Evolutionary conservation across 2,797 vertebrate genomes (phyloP).

Genomic region (Sebastolobus altivelis): DNA sequence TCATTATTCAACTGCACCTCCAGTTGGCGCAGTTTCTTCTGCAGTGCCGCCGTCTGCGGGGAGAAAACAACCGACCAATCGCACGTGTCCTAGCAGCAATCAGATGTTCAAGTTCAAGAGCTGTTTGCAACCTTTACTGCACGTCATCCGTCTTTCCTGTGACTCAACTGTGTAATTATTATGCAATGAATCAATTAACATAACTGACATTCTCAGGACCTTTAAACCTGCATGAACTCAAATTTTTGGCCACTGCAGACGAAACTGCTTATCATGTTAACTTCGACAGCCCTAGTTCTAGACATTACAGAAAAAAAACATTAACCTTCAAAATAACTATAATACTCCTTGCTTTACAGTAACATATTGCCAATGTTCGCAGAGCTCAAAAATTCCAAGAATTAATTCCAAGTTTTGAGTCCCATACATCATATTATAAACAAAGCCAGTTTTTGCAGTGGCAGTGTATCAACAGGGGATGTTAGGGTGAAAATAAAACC

Average conservation of each 20-base stretch:
- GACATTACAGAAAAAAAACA: too few species aligned
- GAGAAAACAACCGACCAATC: neutral
- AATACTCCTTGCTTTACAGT: neutral
- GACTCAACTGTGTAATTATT: neutral
- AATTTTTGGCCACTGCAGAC: too few species aligned
- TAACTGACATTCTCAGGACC: neutral
- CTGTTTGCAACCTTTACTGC: neutral
- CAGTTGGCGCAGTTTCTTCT: conserved; percentile 92
- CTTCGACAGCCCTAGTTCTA: too few species aligned
- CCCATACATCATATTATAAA: neutral
- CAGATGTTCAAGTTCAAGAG: conserved; percentile 2
- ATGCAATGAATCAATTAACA: neutral
- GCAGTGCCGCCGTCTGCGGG: conserved; percentile 85
- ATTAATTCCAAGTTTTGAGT: neutral
- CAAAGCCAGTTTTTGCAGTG: neutral
- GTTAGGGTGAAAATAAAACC: neutral
- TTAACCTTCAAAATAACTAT: too few species aligned
- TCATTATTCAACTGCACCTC: conserved; percentile 94
- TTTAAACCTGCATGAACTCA: neutral
- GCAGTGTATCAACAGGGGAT: neutral
- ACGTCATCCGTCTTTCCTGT: neutral
- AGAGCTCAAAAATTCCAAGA: neutral
- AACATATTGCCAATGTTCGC: neutral
- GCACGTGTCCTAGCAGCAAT: neutral
- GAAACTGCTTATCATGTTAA: too few species aligned